Conservation (phyloP, 2,888 invertebrate species). For the Pantelozetes paolii region DNA sequence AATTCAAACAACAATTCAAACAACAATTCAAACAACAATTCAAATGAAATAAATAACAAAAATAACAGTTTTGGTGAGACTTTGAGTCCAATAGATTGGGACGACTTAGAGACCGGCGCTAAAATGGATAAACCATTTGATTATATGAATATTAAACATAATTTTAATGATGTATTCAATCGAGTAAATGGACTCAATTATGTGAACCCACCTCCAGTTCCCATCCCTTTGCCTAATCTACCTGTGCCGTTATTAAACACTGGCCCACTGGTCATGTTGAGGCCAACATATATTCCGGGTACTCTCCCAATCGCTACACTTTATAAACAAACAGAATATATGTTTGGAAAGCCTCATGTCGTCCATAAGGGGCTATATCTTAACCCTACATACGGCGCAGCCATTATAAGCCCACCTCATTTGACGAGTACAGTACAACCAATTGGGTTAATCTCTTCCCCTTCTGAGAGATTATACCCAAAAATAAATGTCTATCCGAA, state of each 20-base stretch:
- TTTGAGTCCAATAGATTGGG: neutral
- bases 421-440: neutral
- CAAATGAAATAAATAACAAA: neutral
- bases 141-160: neutral
- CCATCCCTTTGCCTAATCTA: neutral
- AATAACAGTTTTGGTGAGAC: no score
- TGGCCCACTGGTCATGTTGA: neutral
- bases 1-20: neutral
- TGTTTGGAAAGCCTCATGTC: conserved; percentile 14
- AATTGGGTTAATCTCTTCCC: neutral
- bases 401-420: neutral
- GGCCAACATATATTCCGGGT: conserved; percentile 14
- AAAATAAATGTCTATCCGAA: neutral
- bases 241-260: neutral
- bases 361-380: conserved; percentile 13
- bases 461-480: neutral
- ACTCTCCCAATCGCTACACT: conserved; percentile 13
- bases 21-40: neutral
- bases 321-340: conserved; percentile 27
- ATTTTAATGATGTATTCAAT: neutral
- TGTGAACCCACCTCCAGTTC: neutral
- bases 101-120: neutral
- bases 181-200: neutral
- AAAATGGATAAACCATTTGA: neutral
- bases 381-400: neutral